Conservation (phyloP, 2,113 vertebrate species). For the Argyrosomus japonicus region DNA sequence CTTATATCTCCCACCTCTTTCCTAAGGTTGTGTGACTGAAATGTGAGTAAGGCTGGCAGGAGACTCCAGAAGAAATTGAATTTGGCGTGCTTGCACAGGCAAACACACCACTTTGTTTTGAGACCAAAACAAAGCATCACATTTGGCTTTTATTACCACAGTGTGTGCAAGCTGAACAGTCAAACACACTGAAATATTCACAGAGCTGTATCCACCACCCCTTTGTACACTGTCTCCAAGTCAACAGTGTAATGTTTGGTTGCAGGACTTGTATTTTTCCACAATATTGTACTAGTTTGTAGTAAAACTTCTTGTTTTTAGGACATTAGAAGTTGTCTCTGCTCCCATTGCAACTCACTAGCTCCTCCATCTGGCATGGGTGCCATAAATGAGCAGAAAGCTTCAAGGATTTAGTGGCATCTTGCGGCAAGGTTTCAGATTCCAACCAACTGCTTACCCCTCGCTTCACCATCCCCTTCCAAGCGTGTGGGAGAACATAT, state of each 20-base stretch:
- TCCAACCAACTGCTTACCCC: too few species aligned
- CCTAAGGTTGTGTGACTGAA: slow-evolving; percentile 14
- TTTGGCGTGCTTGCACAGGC: slow-evolving; percentile 11
- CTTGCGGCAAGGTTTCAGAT: too few species aligned
- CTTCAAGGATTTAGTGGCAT: neutral
- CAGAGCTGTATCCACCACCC: slow-evolving; percentile 18
- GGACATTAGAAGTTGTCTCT: neutral
- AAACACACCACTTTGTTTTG: slow-evolving; percentile 34
- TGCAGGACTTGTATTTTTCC: slow-evolving; percentile 6
- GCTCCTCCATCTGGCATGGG: neutral
- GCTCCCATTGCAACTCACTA: neutral
- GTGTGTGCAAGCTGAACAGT: slow-evolving; percentile 18
- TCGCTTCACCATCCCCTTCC: too few species aligned
- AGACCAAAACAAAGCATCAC: slow-evolving; percentile 42
- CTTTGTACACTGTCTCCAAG: slow-evolving; percentile 2
- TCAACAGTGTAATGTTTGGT: slow-evolving; percentile 30
- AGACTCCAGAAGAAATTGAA: slow-evolving; percentile 16
- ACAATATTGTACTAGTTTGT: neutral
- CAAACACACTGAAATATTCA: slow-evolving; percentile 44
- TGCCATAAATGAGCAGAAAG: neutral
- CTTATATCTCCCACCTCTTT: neutral
- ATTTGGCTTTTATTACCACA: slow-evolving; percentile 58
- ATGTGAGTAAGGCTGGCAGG: slow-evolving; percentile 23
- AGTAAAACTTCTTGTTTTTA: neutral
- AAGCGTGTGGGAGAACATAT: too few species aligned